Base-by-base conservation (phyloP, 2,113 vertebrate species). In the Myrmecobius fasciatus region DNA sequence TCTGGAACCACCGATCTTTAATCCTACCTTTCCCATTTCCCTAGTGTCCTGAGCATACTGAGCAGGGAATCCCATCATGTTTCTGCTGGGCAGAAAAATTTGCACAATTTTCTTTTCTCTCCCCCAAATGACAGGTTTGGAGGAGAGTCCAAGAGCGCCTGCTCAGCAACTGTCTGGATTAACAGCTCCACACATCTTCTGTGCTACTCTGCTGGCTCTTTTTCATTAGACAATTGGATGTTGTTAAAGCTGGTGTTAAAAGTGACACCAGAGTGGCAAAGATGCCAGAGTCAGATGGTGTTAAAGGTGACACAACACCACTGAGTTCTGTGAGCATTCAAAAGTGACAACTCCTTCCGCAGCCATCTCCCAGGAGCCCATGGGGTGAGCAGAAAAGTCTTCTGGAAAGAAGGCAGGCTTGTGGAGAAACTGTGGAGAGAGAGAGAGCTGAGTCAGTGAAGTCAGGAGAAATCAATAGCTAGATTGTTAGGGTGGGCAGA, bases 221-320 rank as follows among this genome's bases (percentile, higher is more conserved):
- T 95, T 94, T 89, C 92, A 3, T 11, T 96, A 92, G 95, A 94
- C 95, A 97, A 96, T 89, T 96, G 96, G 0, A 49, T 56, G 94
- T 97, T 98, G 98, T 96, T 95, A 98, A 97, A 3, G 24, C 31
- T 91, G 0, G 97, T 98, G 98, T 97, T 97, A 98, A 96, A 98
- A 98, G 96, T 97, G 98, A 97, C 98, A 97, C 98, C 97, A 96
- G 67, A 90, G 89, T 28, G 93, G 95, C 83, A 95, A 94, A 92
- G 96, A 97, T 90, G 95, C 95, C 95, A 96, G 96, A 53, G 95
- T 97, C 97, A 97, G 96, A 96, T 96, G 97, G 91, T 94, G 97
- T 92, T 89, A 94, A 96, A 97, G 97, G 96, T 98, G 97, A 97
- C 97, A 98, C 96, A 93, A 0, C 95, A 96, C 92, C 97, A 92